Evolutionary conservation across 2,113 vertebrate species (phyloP).

Genomic region (Bambusicola thoracicus): DNA sequence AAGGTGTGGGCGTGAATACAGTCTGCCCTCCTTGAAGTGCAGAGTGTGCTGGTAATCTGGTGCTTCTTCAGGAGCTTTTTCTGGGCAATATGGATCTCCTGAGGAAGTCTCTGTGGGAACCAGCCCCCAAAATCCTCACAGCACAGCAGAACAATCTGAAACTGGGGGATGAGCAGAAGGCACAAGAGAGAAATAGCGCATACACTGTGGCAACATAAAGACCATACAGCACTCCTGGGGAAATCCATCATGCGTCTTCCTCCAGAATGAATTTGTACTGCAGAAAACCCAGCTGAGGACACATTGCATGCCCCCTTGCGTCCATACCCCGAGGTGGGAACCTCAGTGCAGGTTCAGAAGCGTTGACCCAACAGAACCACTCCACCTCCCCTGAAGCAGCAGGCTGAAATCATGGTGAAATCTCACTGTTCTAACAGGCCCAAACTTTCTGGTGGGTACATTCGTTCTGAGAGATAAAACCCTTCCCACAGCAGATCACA

Average conservation of each 20-base stretch:
- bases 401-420: neutral
- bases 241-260: neutral
- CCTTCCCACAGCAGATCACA: neutral
- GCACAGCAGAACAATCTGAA: neutral
- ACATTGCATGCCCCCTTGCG: neutral
- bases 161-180: neutral
- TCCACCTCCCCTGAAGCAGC: neutral
- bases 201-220: neutral
- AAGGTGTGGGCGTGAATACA: fast-evolving
- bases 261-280: neutral
- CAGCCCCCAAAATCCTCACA: neutral
- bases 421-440: neutral
- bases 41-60: neutral
- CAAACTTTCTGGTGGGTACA: neutral
- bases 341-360: neutral
- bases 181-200: neutral
- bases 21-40: fast-evolving
- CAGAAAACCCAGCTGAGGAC: neutral
- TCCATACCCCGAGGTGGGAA: neutral
- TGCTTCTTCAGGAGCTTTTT: neutral
- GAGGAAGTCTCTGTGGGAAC: neutral
- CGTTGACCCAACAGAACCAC: neutral
- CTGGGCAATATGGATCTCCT: neutral
- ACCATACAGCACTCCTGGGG: fast-evolving
- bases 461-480: neutral